Base-by-base conservation (phyloP, 2,888 invertebrate species). In the Galerucella pusilla region DNA sequence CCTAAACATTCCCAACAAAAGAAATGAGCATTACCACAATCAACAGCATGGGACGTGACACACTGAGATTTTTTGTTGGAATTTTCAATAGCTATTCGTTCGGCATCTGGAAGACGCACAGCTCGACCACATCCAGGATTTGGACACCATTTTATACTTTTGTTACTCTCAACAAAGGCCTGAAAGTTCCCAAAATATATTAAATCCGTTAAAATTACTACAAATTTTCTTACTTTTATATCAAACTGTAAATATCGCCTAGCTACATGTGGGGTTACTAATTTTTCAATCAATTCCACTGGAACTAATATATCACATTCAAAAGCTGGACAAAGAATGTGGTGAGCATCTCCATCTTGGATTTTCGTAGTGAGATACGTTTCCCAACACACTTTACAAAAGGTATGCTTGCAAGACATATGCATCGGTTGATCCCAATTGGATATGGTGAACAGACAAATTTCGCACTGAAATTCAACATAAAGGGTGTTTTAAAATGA, bases 121-220 rank as follows among this genome's bases (percentile, higher is more conserved):
- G 93, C 93, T 78, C 91, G 86, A 5, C 91, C 91, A 85, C 93
- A 93, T 12, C 91, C 92, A 45, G 93, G 91, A 81, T 89, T 90
- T 3, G 93, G 93, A 83, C 93, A 93, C 93, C 93, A 93, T 85
- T 93, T 92, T 79, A 93, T 92, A 79, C 89, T 89, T 76, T 92
- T 91, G 85, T 92, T 93, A 78, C 91, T 91, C 81, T 93, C 93
- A 61, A 93, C 93, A 86, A 93, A 93, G 5, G 92, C 92, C 92
- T 92, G 81, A 1, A 84, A 82, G 77, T 66, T 14, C 69, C 28
- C 49, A 2, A 46, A 10, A 45, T 42, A 20, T 20, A 20, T 20
- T 20, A 20, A 20, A 20, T 20, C 28, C 28, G 2, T 28, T 28
- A 3, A 3, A 28, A 28, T 28, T 4, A 46, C n/a, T 66, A 42